A percentile compares a stretch with the other conserved stretches of the same genome.
These are phyloP conservation scores for Antechinus stuartii DNA, from an alignment of 2,113 vertebrate genomes.

Conservation along the genomic window DNA sequence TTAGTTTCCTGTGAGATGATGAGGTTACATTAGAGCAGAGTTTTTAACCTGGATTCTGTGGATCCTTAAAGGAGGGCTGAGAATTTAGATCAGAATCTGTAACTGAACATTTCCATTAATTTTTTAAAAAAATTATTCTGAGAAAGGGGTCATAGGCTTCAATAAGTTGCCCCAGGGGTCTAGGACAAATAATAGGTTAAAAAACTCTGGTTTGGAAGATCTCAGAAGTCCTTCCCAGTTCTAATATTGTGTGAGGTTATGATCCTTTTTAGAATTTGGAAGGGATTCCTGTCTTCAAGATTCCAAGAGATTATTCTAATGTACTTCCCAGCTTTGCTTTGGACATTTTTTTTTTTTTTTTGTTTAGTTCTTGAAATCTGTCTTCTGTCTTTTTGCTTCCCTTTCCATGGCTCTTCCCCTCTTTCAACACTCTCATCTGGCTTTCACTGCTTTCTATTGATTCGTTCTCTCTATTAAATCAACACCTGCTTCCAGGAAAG, in stretches of 20 bases:
- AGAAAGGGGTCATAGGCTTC: background rate
- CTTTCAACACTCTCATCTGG: background rate
- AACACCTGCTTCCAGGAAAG: background rate
- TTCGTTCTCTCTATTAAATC: background rate
- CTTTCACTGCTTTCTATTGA: background rate
- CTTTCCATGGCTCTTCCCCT: background rate
- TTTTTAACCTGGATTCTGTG: background rate
- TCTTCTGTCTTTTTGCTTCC: background rate
- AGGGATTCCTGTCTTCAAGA: background rate
- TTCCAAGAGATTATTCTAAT: background rate
- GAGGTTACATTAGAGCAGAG: background rate
- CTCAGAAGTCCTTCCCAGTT: background rate
- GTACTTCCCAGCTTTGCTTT: background rate
- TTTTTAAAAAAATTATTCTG: background rate
- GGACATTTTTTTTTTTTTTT: background rate
- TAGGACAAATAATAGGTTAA: background rate
- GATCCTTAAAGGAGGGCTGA: background rate
- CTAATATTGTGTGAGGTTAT: background rate
- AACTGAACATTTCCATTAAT: background rate
- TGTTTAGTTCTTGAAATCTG: background rate
- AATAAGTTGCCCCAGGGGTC: background rate
- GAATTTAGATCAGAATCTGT: background rate
- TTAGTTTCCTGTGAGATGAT: background rate
- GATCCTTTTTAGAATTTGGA: background rate
- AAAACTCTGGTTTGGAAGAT: background rate